phyloP scores from a whole-genome alignment of 1,140 invertebrate genomes.

The Pygmarrhopalites habei region DNA sequence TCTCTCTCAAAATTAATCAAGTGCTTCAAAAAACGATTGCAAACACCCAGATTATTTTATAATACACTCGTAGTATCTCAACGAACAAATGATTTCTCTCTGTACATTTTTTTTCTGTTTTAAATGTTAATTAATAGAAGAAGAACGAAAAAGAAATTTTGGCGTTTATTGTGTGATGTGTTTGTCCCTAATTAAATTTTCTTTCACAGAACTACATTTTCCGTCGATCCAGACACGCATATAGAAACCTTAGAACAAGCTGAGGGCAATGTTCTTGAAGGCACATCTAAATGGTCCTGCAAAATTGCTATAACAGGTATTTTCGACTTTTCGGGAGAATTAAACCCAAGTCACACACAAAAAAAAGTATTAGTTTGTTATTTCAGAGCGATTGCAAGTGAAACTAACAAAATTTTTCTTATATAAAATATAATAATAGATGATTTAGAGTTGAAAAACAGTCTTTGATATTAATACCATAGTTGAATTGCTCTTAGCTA shows the following conservation, averaged over 20 bases:
- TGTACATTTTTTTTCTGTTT: too few relatives aligned
- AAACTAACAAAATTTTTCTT: background rate
- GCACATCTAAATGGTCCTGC: slow-evolving; percentile 99
- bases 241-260: slow-evolving; percentile 97
- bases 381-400: background rate
- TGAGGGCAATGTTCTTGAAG: slow-evolving; percentile 94
- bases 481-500: too few relatives aligned
- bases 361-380: too few relatives aligned
- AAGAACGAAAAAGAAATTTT: too few relatives aligned
- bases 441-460: background rate
- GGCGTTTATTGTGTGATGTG: too few relatives aligned
- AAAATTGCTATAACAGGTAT: slow-evolving; percentile 98
- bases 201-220: slow-evolving; percentile 79
- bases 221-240: slow-evolving; percentile 96
- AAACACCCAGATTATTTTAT: too few relatives aligned
- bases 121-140: too few relatives aligned
- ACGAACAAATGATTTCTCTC: too few relatives aligned
- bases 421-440: background rate
- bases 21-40: too few relatives aligned
- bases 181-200: slow-evolving; percentile 3
- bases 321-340: slow-evolving; percentile 12
- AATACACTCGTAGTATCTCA: too few relatives aligned
- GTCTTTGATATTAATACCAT: too few relatives aligned
- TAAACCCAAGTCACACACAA: background rate
- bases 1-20: too few relatives aligned